A percentile compares a stretch with the other conserved stretches of the same genome.
These are phyloP conservation scores for Limanda limanda DNA, from an alignment of 2,113 vertebrate genomes.

Conservation along the genomic window DNA sequence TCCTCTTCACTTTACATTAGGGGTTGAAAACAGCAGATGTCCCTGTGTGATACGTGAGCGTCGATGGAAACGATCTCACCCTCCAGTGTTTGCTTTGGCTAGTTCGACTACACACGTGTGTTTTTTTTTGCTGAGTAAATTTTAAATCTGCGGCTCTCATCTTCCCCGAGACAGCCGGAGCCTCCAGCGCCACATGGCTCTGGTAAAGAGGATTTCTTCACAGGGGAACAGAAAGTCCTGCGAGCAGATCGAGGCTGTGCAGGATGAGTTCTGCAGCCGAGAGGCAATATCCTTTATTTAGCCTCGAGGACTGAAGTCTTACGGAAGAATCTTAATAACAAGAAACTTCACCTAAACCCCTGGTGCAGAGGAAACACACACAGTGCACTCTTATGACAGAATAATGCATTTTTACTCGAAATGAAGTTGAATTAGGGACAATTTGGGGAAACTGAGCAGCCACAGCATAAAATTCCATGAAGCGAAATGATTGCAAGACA, in stretches of 20 bases:
- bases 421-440: background rate
- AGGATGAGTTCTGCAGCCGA: constrained; percentile 36
- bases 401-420: background rate
- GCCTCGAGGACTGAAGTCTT: constrained; percentile 38
- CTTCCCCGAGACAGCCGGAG: constrained; percentile 41
- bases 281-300: constrained; percentile 45
- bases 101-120: constrained; percentile 16
- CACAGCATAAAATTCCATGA: background rate
- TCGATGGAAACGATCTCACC: constrained; percentile 21
- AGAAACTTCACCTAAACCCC: constrained; percentile 19
- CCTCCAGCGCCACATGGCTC: constrained; percentile 24
- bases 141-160: constrained; percentile 47
- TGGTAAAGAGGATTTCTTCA: constrained; percentile 51
- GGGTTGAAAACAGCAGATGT: constrained; percentile 14
- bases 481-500: background rate
- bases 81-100: constrained; percentile 45
- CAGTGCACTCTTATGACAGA: background rate
- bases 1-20: constrained; percentile 38
- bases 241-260: constrained; percentile 25
- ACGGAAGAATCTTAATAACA: constrained; percentile 41
- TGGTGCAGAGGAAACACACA: background rate
- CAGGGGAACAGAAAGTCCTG: constrained; percentile 46
- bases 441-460: background rate
- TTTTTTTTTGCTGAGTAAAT: constrained; percentile 31
- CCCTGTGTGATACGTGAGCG: constrained; percentile 7